Percentiles rank a stretch among this genome's conserved stretches.
These are phyloP conservation scores for Erpobdella octoculata DNA, from an alignment of 2,888 invertebrate species.

Conservation along the genomic window DNA sequence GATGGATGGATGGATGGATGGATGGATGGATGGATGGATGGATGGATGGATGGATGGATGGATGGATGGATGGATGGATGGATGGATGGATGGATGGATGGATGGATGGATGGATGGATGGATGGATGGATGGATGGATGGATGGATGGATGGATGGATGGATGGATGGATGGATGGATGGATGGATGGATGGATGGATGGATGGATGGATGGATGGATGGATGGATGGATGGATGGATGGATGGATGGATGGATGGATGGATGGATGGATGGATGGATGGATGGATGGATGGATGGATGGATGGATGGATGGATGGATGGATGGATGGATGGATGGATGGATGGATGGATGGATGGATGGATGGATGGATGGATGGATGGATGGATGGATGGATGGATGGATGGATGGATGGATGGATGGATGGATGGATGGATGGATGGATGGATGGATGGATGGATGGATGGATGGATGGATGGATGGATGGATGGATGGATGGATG, in stretches of 20 bases:
- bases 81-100: too few species aligned
- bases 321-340: conserved; percentile 9
- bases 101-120: too few species aligned
- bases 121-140: too few species aligned
- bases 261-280: conserved; percentile 9
- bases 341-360: conserved; percentile 9
- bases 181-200: background rate
- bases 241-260: conserved; percentile 9
- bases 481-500: conserved; percentile 9
- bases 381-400: conserved; percentile 8
- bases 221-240: conserved; percentile 9
- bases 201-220: conserved; percentile 9
- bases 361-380: conserved; percentile 9
- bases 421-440: background rate
- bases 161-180: background rate
- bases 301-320: conserved; percentile 9
- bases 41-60: too few species aligned
- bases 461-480: conserved; percentile 9
- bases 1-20: too few species aligned
- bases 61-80: too few species aligned
- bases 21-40: too few species aligned
- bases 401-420: background rate
- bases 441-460: background rate
- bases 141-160: background rate
- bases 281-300: conserved; percentile 9